These are phyloP conservation scores for Hydropsyche tenuis DNA, from an alignment of 1,140 invertebrate genomes.

Conservation along the genomic window DNA sequence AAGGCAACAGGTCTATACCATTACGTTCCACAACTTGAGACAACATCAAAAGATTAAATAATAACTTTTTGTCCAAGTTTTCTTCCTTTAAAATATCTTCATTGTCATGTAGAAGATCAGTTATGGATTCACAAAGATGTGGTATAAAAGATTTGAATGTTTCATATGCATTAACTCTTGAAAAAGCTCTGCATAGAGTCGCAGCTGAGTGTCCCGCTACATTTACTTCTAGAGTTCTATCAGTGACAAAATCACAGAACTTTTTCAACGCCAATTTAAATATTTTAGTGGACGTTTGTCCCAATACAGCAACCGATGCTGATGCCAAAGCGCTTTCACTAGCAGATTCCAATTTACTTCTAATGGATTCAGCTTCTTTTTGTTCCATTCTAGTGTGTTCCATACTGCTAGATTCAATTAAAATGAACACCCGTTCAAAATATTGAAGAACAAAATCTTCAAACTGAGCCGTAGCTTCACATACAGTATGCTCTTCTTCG, in stretches of 20 bases:
- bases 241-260: conserved; percentile 74
- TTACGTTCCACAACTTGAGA: conserved; percentile 73
- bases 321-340: conserved; percentile 74
- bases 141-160: conserved; percentile 78
- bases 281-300: conserved; percentile 62
- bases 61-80: conserved; percentile 77
- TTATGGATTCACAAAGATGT: conserved; percentile 69
- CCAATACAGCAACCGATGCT: conserved; percentile 70
- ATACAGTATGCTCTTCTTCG: conserved; percentile 78
- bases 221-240: conserved; percentile 79
- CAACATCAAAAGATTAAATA: conserved; percentile 80
- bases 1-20: conserved; percentile 67
- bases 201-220: conserved; percentile 81
- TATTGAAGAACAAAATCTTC: conserved; percentile 90
- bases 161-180: conserved; percentile 70
- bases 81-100: conserved; percentile 70
- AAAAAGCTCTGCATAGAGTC: conserved; percentile 72
- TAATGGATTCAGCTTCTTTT: conserved; percentile 63
- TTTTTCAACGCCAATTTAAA: conserved; percentile 77
- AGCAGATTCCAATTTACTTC: conserved; percentile 74
- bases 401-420: conserved; percentile 76
- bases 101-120: conserved; percentile 63
- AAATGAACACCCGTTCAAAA: conserved; percentile 76
- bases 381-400: conserved; percentile 72
- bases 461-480: conserved; percentile 81